phyloP scores from a whole-genome alignment of 2,797 vertebrate genomes.

The Danio choprae region DNA sequence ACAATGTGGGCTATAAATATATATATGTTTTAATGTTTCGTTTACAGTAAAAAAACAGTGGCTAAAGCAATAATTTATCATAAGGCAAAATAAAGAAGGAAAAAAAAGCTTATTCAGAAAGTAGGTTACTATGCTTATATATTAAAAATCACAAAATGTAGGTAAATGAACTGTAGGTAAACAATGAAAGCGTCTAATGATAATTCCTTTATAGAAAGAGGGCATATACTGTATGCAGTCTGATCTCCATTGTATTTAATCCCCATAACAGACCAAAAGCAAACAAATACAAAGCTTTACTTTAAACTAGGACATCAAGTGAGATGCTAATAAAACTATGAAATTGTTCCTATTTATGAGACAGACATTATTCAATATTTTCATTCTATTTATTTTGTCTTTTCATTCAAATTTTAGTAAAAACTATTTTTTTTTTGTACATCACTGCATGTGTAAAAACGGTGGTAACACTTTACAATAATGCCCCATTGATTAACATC shows the following conservation, averaged over 20 bases:
- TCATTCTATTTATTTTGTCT: not conserved
- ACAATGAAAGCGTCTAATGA: not conserved
- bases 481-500: no score
- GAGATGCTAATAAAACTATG: slow-evolving; percentile 20
- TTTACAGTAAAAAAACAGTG: slow-evolving; percentile 13
- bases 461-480: no score
- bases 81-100: not conserved
- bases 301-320: slow-evolving; percentile 48
- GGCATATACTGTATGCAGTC: slow-evolving; percentile 22
- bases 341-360: not conserved
- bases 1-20: not conserved
- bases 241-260: slow-evolving; percentile 56
- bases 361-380: not conserved
- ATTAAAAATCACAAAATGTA: slow-evolving; percentile 4
- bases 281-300: slow-evolving; percentile 20
- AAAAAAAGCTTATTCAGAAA: slow-evolving; percentile 15
- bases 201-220: slow-evolving; percentile 31
- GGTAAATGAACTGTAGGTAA: slow-evolving; percentile 10
- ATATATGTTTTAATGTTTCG: not conserved
- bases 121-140: slow-evolving; percentile 37
- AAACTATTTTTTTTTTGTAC: not conserved
- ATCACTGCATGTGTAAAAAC: not conserved
- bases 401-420: not conserved
- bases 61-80: not conserved
- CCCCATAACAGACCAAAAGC: slow-evolving; percentile 49